Conservation (phyloP, 2,797 vertebrate species). For the Aulostomus chinensis region DNA sequence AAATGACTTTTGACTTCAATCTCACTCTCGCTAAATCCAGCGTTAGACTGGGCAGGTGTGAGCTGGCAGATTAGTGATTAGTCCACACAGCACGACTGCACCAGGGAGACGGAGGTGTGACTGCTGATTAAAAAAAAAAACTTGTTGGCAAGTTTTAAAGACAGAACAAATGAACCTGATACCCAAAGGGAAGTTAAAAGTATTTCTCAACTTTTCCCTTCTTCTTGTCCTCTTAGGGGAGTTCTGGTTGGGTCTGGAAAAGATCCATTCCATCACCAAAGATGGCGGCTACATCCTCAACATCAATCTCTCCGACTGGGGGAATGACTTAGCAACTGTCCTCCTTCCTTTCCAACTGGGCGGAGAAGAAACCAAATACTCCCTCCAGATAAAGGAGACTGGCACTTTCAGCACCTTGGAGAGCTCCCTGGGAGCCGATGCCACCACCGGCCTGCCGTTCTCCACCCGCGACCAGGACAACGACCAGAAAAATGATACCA, state of each 20-base stretch:
- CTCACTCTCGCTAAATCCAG: conserved; percentile 15
- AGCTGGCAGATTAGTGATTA: conserved; percentile 13
- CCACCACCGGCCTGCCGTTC: conserved; percentile 84
- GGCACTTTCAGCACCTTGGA: conserved; percentile 79
- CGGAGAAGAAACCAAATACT: conserved; percentile 85
- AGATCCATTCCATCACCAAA: conserved; percentile 83
- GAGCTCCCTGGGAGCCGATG: conserved; percentile 75
- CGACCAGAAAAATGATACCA: conserved; percentile 85
- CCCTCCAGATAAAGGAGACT: conserved; percentile 79
- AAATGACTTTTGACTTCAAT: conserved; percentile 55
- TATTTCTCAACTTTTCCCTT: conserved; percentile 1
- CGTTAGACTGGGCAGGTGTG: conserved; percentile 4
- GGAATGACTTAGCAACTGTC: conserved; percentile 77
- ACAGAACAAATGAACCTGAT: too few species aligned
- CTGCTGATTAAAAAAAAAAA: too few species aligned
- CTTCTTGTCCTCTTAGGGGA: conserved; percentile 79
- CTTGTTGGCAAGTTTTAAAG: too few species aligned
- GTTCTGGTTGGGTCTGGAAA: conserved; percentile 95
- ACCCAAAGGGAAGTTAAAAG: too few species aligned
- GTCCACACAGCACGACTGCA: too few species aligned
- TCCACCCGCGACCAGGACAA: conserved; percentile 94
- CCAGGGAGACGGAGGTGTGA: too few species aligned
- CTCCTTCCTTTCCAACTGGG: conserved; percentile 84
- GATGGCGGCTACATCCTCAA: conserved; percentile 79
- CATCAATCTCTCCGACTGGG: conserved; percentile 90